Evolutionary conservation across 1,140 invertebrate species (phyloP), one percentile per base, ranked within the genome.

Genomic region (Eubasilissa regina): DNA sequence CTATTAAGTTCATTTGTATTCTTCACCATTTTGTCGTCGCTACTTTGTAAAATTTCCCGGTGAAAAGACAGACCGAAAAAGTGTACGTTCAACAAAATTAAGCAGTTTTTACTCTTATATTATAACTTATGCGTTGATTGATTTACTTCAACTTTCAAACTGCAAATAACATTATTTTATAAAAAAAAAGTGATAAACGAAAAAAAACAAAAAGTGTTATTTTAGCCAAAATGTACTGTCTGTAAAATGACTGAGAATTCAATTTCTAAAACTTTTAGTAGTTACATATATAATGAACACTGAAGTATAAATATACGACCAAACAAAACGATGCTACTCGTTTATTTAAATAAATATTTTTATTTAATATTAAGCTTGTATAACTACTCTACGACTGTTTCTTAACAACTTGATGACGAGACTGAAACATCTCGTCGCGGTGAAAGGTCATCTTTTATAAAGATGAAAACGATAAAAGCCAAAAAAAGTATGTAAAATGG

Each of bases 1-100:
- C 79, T 83, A 66, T 80, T 82, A 78, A 66, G 79, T 82, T 80
- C 78, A 66, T 68, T 80, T 82, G 10, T 64, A 74, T 35, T 74
- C 70, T 56, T 74, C 70, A 44, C 56, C 44, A 48, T 47, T 55
- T 55, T 35, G 48, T 11, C 48, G 53, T 17, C 19, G 66, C 21
- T 47, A 51, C 72, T 58, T 51, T 35, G 53, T 44, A 15, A 47
- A 44, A 15, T 66, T 15, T 25, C 44, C 62, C n/a, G 44, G 44
- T 44, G 62, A 35, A 62, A 6, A 25, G 62, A 64, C 62, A 64
- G 43, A 35, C 35, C 25, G 25, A 35, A 35, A 56, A 56, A 17
- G 53, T 56, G 15, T 21, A 10, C 55, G 55, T 58, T 15, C 25
- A 17, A 55, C 45, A n/a, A n/a, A n/a, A 7, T 11, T 73, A 17